Conservation (phyloP, 2,888 invertebrate genomes). For the Catotricha subobsoleta region DNA sequence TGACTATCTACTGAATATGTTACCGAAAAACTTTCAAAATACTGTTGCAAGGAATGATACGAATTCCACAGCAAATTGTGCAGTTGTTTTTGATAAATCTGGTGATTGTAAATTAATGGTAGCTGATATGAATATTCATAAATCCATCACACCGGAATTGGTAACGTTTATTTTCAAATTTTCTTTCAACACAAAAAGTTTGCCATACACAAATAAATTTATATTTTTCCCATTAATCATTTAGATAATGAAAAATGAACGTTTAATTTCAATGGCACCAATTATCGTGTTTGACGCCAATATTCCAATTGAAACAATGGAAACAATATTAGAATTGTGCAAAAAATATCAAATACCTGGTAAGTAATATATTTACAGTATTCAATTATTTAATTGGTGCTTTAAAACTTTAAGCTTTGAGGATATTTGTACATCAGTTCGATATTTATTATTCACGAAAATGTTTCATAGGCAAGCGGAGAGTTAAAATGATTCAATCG, state of each 20-base stretch:
- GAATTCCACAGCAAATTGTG: constrained; percentile 49
- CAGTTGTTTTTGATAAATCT: constrained; percentile 47
- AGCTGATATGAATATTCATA: constrained; percentile 71
- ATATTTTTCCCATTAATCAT: constrained; percentile 11
- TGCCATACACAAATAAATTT: constrained; percentile 1
- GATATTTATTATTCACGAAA: no score
- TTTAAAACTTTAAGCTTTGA: no score
- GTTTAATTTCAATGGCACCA: constrained; percentile 42
- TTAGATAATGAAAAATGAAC: constrained; percentile 41
- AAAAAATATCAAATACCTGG: constrained; percentile 44
- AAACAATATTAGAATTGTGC: constrained; percentile 42
- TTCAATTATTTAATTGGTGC: no score
- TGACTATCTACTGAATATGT: constrained; percentile 22
- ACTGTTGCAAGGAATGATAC: constrained; percentile 19
- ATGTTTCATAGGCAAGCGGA: no score
- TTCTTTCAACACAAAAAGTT: not conserved
- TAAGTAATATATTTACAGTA: constrained; percentile 26
- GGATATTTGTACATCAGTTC: no score
- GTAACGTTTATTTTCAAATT: constrained; percentile 29
- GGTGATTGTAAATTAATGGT: constrained; percentile 69
- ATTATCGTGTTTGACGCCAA: constrained; percentile 77
- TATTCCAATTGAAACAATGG: constrained; percentile 47
- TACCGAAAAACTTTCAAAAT: constrained; percentile 22
- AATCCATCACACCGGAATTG: constrained; percentile 43
- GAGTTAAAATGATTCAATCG: no score